phyloP scores from a whole-genome alignment of 2,113 vertebrate species.

The Tichodroma muraria region DNA sequence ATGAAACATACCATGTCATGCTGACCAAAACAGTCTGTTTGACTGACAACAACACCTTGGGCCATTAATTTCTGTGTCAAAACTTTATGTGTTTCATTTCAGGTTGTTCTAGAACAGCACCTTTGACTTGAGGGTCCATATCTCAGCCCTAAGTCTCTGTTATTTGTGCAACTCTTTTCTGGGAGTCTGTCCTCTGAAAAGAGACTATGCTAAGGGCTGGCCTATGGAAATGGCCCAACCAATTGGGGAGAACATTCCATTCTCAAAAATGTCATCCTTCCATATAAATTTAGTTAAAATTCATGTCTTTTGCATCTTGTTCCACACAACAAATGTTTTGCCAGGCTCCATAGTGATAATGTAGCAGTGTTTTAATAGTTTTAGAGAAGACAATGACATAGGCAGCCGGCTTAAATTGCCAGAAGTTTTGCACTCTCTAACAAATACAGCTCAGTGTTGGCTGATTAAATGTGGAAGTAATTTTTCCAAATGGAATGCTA shows the following conservation, averaged over 20 bases:
- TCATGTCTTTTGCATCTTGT: background rate
- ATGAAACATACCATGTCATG: background rate
- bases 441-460: background rate
- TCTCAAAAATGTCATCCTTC: background rate
- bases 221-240: background rate
- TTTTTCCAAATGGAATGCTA: constrained; percentile 9
- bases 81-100: background rate
- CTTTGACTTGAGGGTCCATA: background rate
- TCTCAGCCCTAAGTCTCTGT: background rate
- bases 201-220: background rate
- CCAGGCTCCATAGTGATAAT: background rate
- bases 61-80: background rate
- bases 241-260: background rate
- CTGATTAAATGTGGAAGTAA: constrained; percentile 51
- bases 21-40: background rate
- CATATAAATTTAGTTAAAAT: background rate
- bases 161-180: background rate
- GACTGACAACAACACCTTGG: background rate
- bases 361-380: background rate
- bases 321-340: background rate
- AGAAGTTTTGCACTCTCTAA: background rate
- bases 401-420: background rate
- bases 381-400: constrained; percentile 3
- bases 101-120: background rate
- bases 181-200: background rate